Base-by-base conservation (phyloP, 1,140 invertebrate genomes). In the Penaeus japonicus region DNA sequence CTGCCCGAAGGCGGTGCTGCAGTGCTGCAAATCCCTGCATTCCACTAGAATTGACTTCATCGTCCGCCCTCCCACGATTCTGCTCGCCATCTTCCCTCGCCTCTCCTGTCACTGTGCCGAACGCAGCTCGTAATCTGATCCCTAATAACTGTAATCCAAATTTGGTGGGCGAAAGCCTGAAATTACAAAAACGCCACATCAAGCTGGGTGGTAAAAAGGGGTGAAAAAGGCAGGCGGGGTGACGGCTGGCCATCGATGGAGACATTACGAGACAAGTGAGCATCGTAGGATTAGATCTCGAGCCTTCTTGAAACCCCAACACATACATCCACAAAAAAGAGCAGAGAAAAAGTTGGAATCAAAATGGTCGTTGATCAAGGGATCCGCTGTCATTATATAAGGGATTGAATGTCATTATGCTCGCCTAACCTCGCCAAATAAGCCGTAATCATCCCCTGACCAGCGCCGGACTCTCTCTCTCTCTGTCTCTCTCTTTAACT, bases 101-200 rank as follows among this genome's bases (percentile, higher is more conserved):
- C 62, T 30, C 62, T 22, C 75, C 87, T 89, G 87, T 84, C 87
- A 89, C 87, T 84, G 82, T 70, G 79, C 22, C 80, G 81, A 77
- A 84, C 81, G 70, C 87, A 54, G 81, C 70, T 55, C 57, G 81
- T 89, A 89, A 89, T 89, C 84, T 81, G 30, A 53, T 47, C 57
- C 39, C 62, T 84, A 89, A 89, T 89, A 84, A 89, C 87, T 84
- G 87, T 89, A 89, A 89, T 89, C 22, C 87, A 89, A 89, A 89
- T 89, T 89, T 84, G 87, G 87, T 82, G 87, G 87, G 65, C 87
- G 87, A 84, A 47, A 84, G 81, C 87, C 82, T 89, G 87, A 89
- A 84, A 89, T 89, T 89, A 89, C 87, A 89, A 89, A 89, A 89
- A 89, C 87, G 78, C 84, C 84, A 89, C 87, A 84, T 89, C 82